Evolutionary conservation across 53 echinoderm and acorn worm species (phyloP).

Genomic region (Astropecten irregularis): DNA sequence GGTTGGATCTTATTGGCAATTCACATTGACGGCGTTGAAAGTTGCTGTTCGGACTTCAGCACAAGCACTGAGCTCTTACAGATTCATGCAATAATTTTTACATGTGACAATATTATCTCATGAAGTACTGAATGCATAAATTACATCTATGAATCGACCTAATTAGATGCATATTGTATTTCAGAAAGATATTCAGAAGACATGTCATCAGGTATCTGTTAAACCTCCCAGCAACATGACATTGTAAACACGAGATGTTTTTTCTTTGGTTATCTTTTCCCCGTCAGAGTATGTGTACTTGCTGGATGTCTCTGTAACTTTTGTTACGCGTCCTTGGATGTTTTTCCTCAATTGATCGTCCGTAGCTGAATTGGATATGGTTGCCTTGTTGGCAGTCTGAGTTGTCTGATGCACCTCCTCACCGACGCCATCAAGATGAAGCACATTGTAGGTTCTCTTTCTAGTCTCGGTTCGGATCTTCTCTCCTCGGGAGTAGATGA

Average conservation of each 20-base stretch:
- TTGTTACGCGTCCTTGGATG: background rate
- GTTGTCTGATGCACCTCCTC: background rate
- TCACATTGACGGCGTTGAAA: no score
- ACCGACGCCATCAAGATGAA: background rate
- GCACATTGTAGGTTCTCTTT: conserved; percentile 7
- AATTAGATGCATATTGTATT: no score
- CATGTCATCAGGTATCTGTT: no score
- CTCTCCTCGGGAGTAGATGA: conserved; percentile 1
- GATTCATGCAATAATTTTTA: no score
- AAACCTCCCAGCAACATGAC: background rate
- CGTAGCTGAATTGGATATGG: background rate
- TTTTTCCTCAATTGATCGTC: background rate
- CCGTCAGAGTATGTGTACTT: conserved; percentile 13
- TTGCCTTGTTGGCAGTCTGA: background rate
- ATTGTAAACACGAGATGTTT: background rate
- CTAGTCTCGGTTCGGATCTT: background rate
- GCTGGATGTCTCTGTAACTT: background rate
- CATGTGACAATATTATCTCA: no score
- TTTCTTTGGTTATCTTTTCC: conserved; percentile 1
- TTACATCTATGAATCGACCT: no score
- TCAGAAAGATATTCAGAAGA: no score
- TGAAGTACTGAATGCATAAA: no score
- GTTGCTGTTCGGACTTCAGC: no score
- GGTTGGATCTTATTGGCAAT: no score
- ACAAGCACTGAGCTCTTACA: no score